Conservation (phyloP, 2,113 vertebrate genomes). For the Bujurquina vittata region DNA sequence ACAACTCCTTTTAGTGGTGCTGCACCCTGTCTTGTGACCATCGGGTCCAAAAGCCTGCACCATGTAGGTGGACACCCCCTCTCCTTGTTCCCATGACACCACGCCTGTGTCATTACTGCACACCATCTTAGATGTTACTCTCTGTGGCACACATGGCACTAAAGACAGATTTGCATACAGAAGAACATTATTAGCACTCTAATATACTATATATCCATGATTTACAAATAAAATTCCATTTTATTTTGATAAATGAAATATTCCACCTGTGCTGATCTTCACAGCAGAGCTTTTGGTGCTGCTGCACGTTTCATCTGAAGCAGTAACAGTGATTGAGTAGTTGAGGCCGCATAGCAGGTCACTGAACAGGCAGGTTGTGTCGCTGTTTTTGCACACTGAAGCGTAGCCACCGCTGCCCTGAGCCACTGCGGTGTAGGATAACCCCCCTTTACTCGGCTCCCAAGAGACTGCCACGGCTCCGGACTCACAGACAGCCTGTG, state of each 20-base stretch:
- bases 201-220: neutral
- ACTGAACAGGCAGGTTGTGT: constrained; percentile 62
- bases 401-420: constrained; percentile 64
- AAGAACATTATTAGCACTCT: neutral
- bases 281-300: constrained; percentile 60
- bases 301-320: constrained; percentile 63
- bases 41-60: constrained; percentile 70
- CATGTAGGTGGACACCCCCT: constrained; percentile 56
- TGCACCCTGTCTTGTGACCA: constrained; percentile 66
- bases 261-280: constrained; percentile 68
- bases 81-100: constrained; percentile 75
- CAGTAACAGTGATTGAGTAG: constrained; percentile 76
- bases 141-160: constrained; percentile 76
- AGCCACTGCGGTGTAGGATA: constrained; percentile 67
- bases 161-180: neutral
- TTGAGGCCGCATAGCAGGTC: constrained; percentile 73
- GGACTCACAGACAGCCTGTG: constrained; percentile 67
- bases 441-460: constrained; percentile 76
- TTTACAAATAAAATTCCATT: neutral
- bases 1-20: constrained; percentile 60
- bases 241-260: neutral
- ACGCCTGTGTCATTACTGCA: constrained; percentile 69
- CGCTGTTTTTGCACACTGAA: constrained; percentile 60
- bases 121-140: constrained; percentile 53
- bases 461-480: constrained; percentile 72